Evolutionary conservation across 2,797 vertebrate species (phyloP), one percentile per base, ranked within the genome.

Genomic region (Thaleichthys pacificus): DNA sequence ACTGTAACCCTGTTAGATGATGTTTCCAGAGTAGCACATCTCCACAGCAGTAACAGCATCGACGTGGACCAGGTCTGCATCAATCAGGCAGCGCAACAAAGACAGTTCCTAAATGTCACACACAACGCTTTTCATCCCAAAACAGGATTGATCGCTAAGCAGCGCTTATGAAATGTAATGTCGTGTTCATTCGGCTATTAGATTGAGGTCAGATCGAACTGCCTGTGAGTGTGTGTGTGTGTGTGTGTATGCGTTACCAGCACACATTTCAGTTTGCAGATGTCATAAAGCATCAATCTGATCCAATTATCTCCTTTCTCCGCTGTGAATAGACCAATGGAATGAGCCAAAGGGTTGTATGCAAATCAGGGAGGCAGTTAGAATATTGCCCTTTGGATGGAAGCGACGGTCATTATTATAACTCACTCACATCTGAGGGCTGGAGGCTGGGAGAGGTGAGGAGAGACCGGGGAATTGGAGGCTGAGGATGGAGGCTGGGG

Each of bases 311-410:
- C 70, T 58, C 61, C 70, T 28, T 12, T 24, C 24, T 11, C 22
- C 73, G 15, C 71, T 15, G 68, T 77, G 73, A 83, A 73, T 51
- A 78, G 86, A 72, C 86, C 80, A 85, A 71, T 84, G 82, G 78
- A 87, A 80, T 70, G 68, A 80, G 73, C 79, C 86, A 89, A 89
- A 85, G 80, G 83, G 72, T 81, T 70, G 61, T 65, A 81, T 88
- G 87, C 86, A 89, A 88, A 91, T 91, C 77, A 87, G 61, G 83
- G 81, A 32, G 85, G 78, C 87, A 84, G 89, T 91, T 89, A 76
- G 74, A 82, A 30, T 30, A 30, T 82, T 85, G 83, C 76, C 89
- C 80, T 80, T 76, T 61, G 69, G 64, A 17, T 21, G n/a, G 61
- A 69, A 21, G 57, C 2, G 66, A 73, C 35, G 26, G 74, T 73